Evolutionary conservation across 2,797 vertebrate species (phyloP).

Genomic region (Acridotheres tristis): DNA sequence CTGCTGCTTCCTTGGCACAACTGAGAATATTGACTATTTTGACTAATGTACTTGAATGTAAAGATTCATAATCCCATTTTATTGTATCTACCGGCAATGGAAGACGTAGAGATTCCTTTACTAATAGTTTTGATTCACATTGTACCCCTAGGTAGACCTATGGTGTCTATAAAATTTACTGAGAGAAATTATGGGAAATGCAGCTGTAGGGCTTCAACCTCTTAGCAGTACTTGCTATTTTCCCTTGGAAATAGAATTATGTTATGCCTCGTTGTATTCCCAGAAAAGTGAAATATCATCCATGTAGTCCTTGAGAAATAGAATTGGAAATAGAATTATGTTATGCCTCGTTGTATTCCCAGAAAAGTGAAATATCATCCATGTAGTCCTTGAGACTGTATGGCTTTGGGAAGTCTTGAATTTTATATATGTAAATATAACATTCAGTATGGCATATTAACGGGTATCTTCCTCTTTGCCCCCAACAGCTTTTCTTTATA

Average conservation of each 20-base stretch:
- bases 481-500: background rate
- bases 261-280: background rate
- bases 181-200: background rate
- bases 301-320: background rate
- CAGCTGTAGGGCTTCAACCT: background rate
- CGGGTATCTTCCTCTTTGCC: background rate
- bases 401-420: background rate
- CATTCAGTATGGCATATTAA: background rate
- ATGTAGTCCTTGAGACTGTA: background rate
- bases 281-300: background rate
- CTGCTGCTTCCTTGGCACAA: background rate
- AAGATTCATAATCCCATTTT: background rate
- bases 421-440: background rate
- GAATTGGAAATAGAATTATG: background rate
- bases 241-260: background rate
- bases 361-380: background rate
- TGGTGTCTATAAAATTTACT: background rate
- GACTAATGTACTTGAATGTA: background rate
- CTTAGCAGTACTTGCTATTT: background rate
- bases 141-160: background rate
- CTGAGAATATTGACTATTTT: constrained; percentile 11
- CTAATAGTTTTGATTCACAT: constrained; percentile 7
- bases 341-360: background rate
- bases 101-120: constrained; percentile 3
- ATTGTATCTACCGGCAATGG: background rate